phyloP scores from a whole-genome alignment of 2,888 invertebrate genomes.

The Cyaniris semiargus region DNA sequence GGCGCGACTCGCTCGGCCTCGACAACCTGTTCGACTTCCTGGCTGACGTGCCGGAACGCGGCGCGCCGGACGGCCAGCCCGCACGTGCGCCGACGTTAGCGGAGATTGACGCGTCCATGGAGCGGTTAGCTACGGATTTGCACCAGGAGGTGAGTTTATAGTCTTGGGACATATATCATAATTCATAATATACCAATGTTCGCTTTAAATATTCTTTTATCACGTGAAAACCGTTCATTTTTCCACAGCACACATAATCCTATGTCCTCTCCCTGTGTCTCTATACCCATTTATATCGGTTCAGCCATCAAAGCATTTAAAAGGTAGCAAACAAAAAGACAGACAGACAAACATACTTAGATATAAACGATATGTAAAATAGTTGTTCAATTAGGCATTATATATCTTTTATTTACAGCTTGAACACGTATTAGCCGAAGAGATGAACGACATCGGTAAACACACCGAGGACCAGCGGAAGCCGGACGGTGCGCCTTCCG shows the following conservation, averaged over 20 bases:
- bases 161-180: too few species aligned
- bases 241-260: too few species aligned
- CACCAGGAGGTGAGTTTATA: slow-evolving; percentile 84
- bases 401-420: slow-evolving; percentile 54
- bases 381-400: too few species aligned
- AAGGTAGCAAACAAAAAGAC: too few species aligned
- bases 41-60: slow-evolving; percentile 84
- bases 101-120: slow-evolving; percentile 92
- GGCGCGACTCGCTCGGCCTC: slow-evolving; percentile 90
- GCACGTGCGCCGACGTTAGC: slow-evolving; percentile 85
- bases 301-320: too few species aligned
- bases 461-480: slow-evolving; percentile 67
- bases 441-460: slow-evolving; percentile 68
- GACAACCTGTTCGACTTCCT: slow-evolving; percentile 95
- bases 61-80: slow-evolving; percentile 75
- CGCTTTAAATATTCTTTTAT: too few species aligned
- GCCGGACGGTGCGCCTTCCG: slow-evolving; percentile 73
- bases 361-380: too few species aligned
- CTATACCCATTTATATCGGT: too few species aligned
- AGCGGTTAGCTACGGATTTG: slow-evolving; percentile 89
- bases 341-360: too few species aligned
- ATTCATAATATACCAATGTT: too few species aligned
- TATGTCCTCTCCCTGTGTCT: too few species aligned
- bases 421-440: slow-evolving; percentile 71
- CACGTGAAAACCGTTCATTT: too few species aligned